Evolutionary conservation across 1,140 invertebrate species (phyloP).

Genomic region (Lepidostoma basale): DNA sequence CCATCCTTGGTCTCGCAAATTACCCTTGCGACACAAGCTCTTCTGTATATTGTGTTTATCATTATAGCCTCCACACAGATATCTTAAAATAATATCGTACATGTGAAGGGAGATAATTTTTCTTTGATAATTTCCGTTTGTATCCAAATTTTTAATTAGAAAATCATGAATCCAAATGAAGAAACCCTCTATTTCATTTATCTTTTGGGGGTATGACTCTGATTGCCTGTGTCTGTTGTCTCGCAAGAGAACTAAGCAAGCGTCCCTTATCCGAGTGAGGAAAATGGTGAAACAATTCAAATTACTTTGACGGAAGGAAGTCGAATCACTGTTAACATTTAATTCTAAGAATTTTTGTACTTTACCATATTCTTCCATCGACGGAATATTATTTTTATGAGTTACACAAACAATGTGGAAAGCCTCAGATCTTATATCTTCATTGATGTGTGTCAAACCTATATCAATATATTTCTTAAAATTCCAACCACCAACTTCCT

Average conservation of each 20-base stretch:
- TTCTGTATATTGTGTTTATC: constrained; percentile 47
- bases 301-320: constrained; percentile 54
- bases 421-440: constrained; percentile 51
- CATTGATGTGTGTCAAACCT: constrained; percentile 49
- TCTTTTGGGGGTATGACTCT: background rate
- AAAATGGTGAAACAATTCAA: constrained; percentile 51
- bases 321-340: constrained; percentile 57
- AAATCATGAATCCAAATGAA: constrained; percentile 49
- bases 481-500: background rate
- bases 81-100: constrained; percentile 47
- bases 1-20: constrained; percentile 27
- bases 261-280: constrained; percentile 43
- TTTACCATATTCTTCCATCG: constrained; percentile 48
- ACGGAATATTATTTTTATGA: constrained; percentile 49
- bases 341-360: constrained; percentile 51
- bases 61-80: constrained; percentile 47
- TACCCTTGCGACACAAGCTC: constrained; percentile 23
- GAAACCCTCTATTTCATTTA: constrained; percentile 29
- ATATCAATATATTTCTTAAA: constrained; percentile 24
- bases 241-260: constrained; percentile 27
- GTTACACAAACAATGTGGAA: constrained; percentile 54
- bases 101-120: constrained; percentile 54
- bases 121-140: constrained; percentile 57
- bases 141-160: constrained; percentile 49
- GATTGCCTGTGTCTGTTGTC: background rate